phyloP scores from a whole-genome alignment of 1,140 invertebrate species.

The Drosophila nigrodunni region DNA sequence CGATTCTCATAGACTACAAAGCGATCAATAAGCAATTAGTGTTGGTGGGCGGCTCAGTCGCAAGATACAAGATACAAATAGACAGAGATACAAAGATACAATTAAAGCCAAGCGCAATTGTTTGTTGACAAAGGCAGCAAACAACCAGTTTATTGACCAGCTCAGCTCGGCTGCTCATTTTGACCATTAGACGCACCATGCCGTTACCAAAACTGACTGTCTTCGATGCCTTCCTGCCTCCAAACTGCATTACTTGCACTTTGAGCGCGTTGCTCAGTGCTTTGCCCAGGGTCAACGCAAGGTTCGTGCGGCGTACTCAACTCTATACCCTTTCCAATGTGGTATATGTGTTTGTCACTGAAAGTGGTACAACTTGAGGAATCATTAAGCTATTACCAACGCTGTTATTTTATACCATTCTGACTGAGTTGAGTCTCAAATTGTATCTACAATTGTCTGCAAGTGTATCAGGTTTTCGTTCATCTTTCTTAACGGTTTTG shows the following conservation, averaged over 20 bases:
- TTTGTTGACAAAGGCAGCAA: constrained; percentile 31
- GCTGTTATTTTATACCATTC: too few relatives aligned
- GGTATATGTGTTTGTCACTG: neutral
- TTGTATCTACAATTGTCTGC: too few relatives aligned
- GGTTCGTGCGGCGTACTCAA: constrained; percentile 5
- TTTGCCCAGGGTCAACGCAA: constrained; percentile 41
- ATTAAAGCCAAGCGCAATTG: constrained; percentile 9
- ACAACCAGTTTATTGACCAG: constrained; percentile 40
- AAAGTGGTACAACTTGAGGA: neutral
- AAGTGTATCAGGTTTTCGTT: neutral
- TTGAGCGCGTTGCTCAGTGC: constrained; percentile 25
- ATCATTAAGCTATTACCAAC: too few relatives aligned
- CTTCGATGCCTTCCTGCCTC: constrained; percentile 22
- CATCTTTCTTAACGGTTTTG: neutral
- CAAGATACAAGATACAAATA: neutral
- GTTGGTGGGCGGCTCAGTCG: constrained; percentile 61
- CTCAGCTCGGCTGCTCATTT: neutral
- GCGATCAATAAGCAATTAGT: constrained; percentile 79
- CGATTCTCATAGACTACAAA: constrained; percentile 46
- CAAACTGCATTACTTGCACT: constrained; percentile 71
- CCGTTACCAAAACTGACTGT: neutral
- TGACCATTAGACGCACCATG: constrained; percentile 16
- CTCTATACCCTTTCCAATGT: neutral
- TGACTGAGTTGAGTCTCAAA: too few relatives aligned
- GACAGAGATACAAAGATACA: too few relatives aligned